Evolutionary conservation across 2,113 vertebrate genomes (phyloP), one percentile per base, ranked within the genome.

Genomic region (Chascanopsetta lugubris): DNA sequence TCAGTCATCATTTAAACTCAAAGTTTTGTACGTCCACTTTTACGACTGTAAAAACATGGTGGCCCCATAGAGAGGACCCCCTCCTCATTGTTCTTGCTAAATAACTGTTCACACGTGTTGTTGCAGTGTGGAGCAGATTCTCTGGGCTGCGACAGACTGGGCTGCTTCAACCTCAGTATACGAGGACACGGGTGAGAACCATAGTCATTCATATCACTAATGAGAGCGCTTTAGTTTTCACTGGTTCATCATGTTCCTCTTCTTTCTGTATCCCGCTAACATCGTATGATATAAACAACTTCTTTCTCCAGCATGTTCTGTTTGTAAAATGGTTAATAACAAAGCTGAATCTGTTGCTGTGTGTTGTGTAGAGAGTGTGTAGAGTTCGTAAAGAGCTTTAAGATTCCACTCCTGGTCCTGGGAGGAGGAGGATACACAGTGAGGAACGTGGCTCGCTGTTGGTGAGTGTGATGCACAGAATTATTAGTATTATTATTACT

Each of bases 91-190:
- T n/a, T n/a, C n/a, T n/a, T n/a, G n/a, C n/a, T n/a, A n/a, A n/a
- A n/a, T n/a, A 9, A 27, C 18, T 8, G 40, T 21, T 6, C 8
- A 21, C 17, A 21, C 17, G 6, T 13, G 3, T 69, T 21, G 20
- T 1, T 72, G 22, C 80, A 99, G 97, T 99, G 97, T 29, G 97
- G 97, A 51, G 97, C 97, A 15, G 97, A 99, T 79, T 99, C 97
- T 12, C 89, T 99, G 75, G 97, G 97, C 17, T 99, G 97, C 0
- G 97, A 99, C 83, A 89, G 97, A 38, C 82, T 99, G 63, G 97
- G 97, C 65, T 99, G 97, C 85, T 99, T 99, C 80, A 99, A 99
- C 87, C 95, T 99, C 82, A 99, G 97, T 49, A 99, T 99, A 86
- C 94, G 97, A 85, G 97, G 97, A 69, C 97, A 99, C 3, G 97